These are phyloP conservation scores for Perizoma affinitatum DNA, from an alignment of 2,888 invertebrate species.

Conservation along the genomic window DNA sequence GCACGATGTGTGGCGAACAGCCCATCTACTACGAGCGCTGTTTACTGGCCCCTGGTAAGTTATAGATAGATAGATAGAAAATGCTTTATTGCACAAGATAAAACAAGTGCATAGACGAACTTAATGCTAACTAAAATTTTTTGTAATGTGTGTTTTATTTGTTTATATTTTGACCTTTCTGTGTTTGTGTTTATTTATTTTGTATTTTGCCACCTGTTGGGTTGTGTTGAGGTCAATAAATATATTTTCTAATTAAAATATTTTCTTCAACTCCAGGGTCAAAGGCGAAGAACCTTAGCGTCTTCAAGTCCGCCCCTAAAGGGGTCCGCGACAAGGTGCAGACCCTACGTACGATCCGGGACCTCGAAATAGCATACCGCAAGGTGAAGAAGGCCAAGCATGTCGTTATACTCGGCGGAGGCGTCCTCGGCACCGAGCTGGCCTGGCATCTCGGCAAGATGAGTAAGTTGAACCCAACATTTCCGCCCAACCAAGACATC, in stretches of 20 bases:
- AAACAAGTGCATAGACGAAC: too few relatives aligned
- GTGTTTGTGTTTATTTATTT: too few relatives aligned
- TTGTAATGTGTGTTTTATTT: too few relatives aligned
- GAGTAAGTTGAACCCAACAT: constrained; percentile 51
- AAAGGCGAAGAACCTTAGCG: constrained; percentile 55
- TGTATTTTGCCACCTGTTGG: too few relatives aligned
- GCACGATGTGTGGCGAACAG: constrained; percentile 63
- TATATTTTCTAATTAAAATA: too few relatives aligned
- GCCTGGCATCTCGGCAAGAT: constrained; percentile 66
- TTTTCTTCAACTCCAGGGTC: constrained; percentile 49
- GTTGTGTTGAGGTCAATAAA: too few relatives aligned
- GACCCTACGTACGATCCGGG: constrained; percentile 62
- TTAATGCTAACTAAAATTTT: too few relatives aligned
- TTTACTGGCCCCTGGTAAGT: constrained; percentile 64
- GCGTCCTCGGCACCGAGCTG: constrained; percentile 66
- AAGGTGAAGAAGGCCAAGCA: constrained; percentile 61
- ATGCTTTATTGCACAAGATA: too few relatives aligned
- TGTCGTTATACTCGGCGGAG: constrained; percentile 68
- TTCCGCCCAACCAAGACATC: constrained; percentile 65
- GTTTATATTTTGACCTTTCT: too few relatives aligned
- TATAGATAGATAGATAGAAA: too few relatives aligned
- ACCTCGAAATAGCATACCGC: constrained; percentile 67
- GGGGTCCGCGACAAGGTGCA: constrained; percentile 59
- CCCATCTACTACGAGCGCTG: constrained; percentile 75
- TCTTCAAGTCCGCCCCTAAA: constrained; percentile 66